These are phyloP conservation scores for Ibycter americanus DNA, from an alignment of 2,797 vertebrate species.

Conservation along the genomic window DNA sequence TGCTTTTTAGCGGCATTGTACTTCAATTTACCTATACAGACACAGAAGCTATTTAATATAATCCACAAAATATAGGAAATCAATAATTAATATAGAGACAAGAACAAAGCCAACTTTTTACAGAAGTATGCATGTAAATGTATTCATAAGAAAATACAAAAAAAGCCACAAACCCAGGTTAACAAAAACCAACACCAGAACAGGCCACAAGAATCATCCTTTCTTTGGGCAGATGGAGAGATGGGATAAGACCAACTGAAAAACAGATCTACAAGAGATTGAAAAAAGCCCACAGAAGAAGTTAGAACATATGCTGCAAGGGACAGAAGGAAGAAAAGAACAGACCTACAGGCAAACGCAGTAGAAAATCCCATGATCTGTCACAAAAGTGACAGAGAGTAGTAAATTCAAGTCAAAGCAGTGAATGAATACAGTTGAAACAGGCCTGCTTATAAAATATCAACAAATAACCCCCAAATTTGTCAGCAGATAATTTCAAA, in stretches of 20 bases:
- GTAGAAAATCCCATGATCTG: background rate
- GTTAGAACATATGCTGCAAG: background rate
- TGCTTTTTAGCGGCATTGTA: background rate
- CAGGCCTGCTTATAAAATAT: background rate
- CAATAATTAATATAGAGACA: background rate
- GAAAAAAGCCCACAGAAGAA: background rate
- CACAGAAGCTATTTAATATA: background rate
- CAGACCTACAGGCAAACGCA: background rate
- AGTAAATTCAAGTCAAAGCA: background rate
- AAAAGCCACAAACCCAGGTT: background rate
- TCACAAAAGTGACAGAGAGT: background rate
- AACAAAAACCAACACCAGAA: background rate
- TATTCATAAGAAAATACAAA: background rate
- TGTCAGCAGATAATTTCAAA: background rate
- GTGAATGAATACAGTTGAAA: background rate
- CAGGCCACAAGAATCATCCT: background rate
- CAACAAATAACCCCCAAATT: background rate
- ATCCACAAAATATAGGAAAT: background rate
- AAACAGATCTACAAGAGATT: background rate
- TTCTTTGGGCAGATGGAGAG: background rate
- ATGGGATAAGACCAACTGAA: background rate
- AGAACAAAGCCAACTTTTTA: background rate
- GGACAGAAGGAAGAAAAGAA: background rate
- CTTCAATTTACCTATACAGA: background rate
- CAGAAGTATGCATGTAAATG: background rate